phyloP scores from a whole-genome alignment of 2,797 vertebrate species.

The Erethizon dorsatum region DNA sequence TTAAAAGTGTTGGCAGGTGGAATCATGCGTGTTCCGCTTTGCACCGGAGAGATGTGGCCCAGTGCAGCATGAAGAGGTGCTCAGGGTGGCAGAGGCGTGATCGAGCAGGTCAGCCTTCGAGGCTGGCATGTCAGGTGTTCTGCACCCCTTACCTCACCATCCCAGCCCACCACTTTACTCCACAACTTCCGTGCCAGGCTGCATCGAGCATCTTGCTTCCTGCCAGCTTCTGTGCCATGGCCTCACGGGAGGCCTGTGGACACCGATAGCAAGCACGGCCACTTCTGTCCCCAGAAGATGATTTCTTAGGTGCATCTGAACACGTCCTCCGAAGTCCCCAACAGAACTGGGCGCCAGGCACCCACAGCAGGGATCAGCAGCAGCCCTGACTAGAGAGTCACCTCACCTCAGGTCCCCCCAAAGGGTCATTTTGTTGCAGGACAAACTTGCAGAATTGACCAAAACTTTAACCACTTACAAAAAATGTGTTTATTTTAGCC shows the following conservation, averaged over 20 bases:
- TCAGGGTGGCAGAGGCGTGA: no score
- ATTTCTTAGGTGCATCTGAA: background rate
- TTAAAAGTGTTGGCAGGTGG: background rate
- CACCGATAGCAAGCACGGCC: background rate
- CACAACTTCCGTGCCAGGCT: background rate
- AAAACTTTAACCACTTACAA: background rate
- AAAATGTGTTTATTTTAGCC: background rate
- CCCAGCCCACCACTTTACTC: background rate
- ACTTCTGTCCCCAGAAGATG: background rate
- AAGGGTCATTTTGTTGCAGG: background rate
- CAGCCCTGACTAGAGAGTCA: background rate
- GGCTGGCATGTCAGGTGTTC: accelerated
- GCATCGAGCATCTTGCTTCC: background rate
- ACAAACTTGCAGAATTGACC: background rate
- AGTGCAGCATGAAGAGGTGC: background rate
- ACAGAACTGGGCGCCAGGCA: accelerated
- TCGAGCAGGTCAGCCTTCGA: accelerated
- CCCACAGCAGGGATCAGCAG: background rate
- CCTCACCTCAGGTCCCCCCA: background rate
- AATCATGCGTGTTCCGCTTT: background rate
- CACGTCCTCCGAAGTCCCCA: background rate
- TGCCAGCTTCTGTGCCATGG: background rate
- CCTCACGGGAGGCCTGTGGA: background rate
- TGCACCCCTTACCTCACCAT: background rate
- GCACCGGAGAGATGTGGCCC: background rate